phyloP scores from a whole-genome alignment of 2,888 invertebrate genomes.

The Ennomos quercinarius region DNA sequence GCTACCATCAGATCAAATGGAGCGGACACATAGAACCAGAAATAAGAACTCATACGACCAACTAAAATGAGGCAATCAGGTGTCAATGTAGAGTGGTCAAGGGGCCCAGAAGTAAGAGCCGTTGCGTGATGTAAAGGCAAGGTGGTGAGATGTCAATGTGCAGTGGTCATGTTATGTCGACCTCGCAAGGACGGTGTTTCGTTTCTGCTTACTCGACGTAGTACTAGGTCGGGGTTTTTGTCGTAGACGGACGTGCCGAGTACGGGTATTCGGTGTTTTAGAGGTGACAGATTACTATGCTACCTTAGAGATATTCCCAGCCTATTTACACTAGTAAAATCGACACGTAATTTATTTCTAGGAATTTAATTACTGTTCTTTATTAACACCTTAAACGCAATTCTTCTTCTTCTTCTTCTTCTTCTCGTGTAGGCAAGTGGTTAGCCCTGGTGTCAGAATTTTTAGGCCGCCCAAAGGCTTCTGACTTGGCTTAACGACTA shows the following conservation, averaged over 20 bases:
- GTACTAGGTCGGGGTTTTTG: conserved; percentile 73
- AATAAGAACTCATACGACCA: conserved; percentile 34
- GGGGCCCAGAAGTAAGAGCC: conserved; percentile 27
- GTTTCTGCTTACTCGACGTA: conserved; percentile 75
- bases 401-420: too few relatives aligned
- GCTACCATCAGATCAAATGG: conserved; percentile 73
- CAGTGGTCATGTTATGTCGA: conserved; percentile 52
- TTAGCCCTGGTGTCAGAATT: too few relatives aligned
- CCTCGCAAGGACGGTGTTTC: conserved; percentile 80
- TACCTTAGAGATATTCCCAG: too few relatives aligned
- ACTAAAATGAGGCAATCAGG: conserved; percentile 21
- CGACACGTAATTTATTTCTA: too few relatives aligned
- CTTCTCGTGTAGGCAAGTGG: too few relatives aligned
- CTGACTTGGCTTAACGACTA: too few relatives aligned
- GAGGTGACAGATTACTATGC: too few relatives aligned
- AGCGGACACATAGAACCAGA: conserved; percentile 72
- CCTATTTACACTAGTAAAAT: too few relatives aligned
- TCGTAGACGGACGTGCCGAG: conserved; percentile 68
- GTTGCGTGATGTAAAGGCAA: conserved; percentile 35
- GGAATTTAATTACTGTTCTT: too few relatives aligned
- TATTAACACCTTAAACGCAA: too few relatives aligned
- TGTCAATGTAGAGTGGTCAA: conserved; percentile 30
- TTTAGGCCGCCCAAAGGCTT: too few relatives aligned
- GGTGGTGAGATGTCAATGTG: conserved; percentile 30
- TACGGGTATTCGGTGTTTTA: conserved; percentile 44